A percentile compares a stretch with the other conserved stretches of the same genome.
Conservation (phyloP, 2,888 invertebrate species). For the Proisotoma minuta region DNA sequence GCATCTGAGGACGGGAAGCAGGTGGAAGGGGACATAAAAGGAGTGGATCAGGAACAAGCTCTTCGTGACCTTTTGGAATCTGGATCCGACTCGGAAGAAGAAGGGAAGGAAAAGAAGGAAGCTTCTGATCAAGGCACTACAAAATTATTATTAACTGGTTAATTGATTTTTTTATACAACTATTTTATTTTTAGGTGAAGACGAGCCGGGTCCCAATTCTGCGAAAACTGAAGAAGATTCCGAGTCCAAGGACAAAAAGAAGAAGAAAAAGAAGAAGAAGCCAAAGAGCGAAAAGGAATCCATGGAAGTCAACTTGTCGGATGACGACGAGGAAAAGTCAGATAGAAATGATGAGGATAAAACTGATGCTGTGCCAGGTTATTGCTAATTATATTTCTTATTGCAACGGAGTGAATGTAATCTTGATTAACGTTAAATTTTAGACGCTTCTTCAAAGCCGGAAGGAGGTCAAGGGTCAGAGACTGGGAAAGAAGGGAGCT, state of each 20-base stretch:
- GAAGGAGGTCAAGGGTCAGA: no score
- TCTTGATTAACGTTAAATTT: conserved; percentile 5
- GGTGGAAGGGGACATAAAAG: conserved; percentile 71
- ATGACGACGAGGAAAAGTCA: conserved; percentile 24
- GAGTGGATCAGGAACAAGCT: conserved; percentile 87
- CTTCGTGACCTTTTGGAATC: conserved; percentile 79
- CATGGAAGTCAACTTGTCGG: conserved; percentile 25
- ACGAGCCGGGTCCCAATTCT: conserved; percentile 36
- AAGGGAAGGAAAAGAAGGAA: conserved; percentile 68
- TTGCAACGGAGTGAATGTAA: conserved; percentile 2
- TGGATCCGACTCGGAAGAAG: conserved; percentile 78
- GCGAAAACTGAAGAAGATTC: conserved; percentile 59
- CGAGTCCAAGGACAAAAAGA: conserved; percentile 60
- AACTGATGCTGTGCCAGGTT: neutral
- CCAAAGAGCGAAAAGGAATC: conserved; percentile 50
- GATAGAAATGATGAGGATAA: conserved; percentile 16
- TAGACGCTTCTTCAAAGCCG: conserved; percentile 12
- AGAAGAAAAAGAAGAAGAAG: conserved; percentile 50
- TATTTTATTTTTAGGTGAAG: conserved; percentile 1
- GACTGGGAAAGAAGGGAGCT: conserved; percentile 52
- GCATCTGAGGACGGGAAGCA: conserved; percentile 57
- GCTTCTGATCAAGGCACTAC: conserved; percentile 48
- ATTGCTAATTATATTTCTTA: neutral
- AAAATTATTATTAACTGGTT: neutral
- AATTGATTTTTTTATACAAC: neutral